A percentile compares a stretch with the other conserved stretches of the same genome.
These are phyloP conservation scores for Phymastichus coffea DNA, from an alignment of 1,140 invertebrate species.

Conservation along the genomic window DNA sequence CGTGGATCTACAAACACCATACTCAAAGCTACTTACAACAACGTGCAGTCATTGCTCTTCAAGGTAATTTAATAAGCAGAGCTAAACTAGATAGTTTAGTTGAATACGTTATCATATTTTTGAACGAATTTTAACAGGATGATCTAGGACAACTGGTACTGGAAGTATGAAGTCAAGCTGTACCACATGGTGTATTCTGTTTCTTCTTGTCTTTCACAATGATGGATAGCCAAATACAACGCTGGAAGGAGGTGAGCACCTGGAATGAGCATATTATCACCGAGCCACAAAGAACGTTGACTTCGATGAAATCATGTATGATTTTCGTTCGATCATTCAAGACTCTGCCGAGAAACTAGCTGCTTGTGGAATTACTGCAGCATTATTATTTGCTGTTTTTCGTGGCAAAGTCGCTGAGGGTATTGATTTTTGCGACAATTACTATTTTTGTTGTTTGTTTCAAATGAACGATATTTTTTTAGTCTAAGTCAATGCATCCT, in stretches of 20 bases:
- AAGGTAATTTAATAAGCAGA: no score
- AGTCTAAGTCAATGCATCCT: no score
- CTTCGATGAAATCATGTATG: conserved; percentile 55
- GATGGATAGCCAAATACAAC: conserved; percentile 62
- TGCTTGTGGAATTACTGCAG: conserved; percentile 55
- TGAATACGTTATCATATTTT: no score
- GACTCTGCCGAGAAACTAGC: conserved; percentile 20
- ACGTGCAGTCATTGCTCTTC: conserved; percentile 45
- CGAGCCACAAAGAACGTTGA: conserved; percentile 58
- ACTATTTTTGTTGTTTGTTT: no score
- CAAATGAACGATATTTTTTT: no score
- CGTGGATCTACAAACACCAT: conserved; percentile 57
- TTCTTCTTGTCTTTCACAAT: conserved; percentile 77
- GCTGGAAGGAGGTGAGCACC: conserved; percentile 60
- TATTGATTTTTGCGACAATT: conserved; percentile 80
- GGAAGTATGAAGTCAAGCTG: conserved; percentile 63
- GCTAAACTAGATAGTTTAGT: no score
- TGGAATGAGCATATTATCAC: conserved; percentile 59
- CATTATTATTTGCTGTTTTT: conserved; percentile 74
- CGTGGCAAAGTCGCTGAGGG: conserved; percentile 84
- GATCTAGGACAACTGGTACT: no score
- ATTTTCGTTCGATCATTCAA: conserved; percentile 59
- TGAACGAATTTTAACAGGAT: conserved; percentile 59
- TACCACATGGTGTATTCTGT: conserved; percentile 75
- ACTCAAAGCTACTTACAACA: conserved; percentile 64